These are phyloP conservation scores for Xenops minutus DNA, from an alignment of 2,797 vertebrate species.

Conservation along the genomic window DNA sequence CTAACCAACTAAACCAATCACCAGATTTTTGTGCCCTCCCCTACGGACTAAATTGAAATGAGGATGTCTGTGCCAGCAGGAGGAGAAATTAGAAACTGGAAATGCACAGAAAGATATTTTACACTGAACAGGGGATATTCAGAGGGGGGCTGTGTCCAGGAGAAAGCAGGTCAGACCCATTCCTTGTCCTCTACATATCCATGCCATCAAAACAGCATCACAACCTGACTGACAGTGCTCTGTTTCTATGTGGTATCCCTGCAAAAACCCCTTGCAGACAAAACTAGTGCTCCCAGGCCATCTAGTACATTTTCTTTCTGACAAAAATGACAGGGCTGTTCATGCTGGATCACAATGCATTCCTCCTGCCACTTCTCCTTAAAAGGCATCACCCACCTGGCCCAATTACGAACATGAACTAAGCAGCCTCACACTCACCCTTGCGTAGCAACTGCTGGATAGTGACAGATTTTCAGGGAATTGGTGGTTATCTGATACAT, in stretches of 20 bases:
- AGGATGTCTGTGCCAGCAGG: rapidly evolving
- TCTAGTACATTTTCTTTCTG: neutral
- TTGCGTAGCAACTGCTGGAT: slow-evolving; percentile 62
- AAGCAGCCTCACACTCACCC: slow-evolving; percentile 26
- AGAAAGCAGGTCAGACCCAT: neutral
- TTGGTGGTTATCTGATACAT: slow-evolving; percentile 73
- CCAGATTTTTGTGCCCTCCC: neutral
- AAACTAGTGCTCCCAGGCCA: neutral
- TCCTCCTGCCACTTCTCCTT: slow-evolving; percentile 53
- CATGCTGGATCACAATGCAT: neutral
- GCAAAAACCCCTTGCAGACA: neutral
- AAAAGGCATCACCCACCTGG: slow-evolving; percentile 69
- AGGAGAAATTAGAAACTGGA: neutral
- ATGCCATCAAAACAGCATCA: neutral
- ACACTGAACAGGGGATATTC: neutral
- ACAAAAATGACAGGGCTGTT: neutral
- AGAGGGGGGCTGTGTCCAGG: neutral
- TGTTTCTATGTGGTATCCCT: neutral
- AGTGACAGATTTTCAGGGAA: slow-evolving; percentile 74
- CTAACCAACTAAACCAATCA: neutral
- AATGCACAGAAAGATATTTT: neutral
- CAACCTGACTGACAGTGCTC: neutral
- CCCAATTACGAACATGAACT: neutral
- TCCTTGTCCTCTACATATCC: neutral
- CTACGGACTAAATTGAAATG: neutral